Evolutionary conservation across 2,888 invertebrate genomes (phyloP).

Genomic region (Rotaria socialis): DNA sequence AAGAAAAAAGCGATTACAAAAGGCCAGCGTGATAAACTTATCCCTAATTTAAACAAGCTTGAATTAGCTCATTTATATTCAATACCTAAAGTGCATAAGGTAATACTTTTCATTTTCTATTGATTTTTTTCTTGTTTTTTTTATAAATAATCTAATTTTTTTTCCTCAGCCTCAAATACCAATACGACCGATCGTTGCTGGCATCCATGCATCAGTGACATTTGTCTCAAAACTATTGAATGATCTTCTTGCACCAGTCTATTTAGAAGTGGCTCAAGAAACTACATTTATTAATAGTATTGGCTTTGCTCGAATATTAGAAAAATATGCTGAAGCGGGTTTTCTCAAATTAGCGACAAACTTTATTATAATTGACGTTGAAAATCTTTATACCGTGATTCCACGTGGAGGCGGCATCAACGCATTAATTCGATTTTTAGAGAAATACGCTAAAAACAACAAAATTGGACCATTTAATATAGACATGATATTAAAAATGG

Average conservation of each 20-base stretch:
- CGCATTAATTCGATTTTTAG: background rate
- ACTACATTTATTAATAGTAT: background rate
- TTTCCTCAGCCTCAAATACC: background rate
- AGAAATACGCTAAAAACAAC: background rate
- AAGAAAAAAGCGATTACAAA: background rate
- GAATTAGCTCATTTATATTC: background rate
- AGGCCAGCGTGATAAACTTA: background rate
- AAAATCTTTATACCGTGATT: background rate
- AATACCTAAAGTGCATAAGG: background rate
- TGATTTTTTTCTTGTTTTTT: background rate
- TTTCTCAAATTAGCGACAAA: background rate
- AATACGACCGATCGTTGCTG: background rate
- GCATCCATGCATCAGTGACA: background rate
- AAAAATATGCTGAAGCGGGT: background rate
- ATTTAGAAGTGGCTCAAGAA: background rate
- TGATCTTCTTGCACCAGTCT: background rate
- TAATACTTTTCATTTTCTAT: background rate
- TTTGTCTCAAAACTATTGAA: background rate
- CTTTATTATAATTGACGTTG: background rate
- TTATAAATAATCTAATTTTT: background rate
- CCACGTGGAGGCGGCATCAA: background rate
- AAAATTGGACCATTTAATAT: background rate
- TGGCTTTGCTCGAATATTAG: background rate
- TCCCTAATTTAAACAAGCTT: background rate
- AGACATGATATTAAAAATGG: no score